Conservation (phyloP, 2,797 vertebrate genomes). For the Fundulus diaphanus region DNA sequence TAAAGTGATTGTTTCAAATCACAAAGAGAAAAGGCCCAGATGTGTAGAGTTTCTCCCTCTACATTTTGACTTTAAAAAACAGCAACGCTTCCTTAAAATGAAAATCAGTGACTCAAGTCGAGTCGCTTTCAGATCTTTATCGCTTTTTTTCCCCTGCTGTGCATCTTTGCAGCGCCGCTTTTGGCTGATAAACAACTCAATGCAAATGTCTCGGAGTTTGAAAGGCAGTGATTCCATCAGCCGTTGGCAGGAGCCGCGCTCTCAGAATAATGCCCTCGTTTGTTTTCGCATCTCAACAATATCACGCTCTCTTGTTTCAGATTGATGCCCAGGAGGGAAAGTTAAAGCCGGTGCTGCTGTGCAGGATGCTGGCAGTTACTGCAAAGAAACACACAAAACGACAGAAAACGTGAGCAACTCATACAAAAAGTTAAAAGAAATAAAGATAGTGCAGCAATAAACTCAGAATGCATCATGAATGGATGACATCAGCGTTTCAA, state of each 20-base stretch:
- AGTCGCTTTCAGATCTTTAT: neutral
- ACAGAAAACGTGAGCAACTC: neutral
- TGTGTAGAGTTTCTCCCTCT: neutral
- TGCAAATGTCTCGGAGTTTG: conserved; percentile 68
- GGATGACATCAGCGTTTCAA: too few species aligned
- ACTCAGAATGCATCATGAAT: too few species aligned
- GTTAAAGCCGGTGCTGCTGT: conserved; percentile 3
- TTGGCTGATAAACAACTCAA: conserved; percentile 74
- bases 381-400: neutral
- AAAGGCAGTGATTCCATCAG: conserved; percentile 77
- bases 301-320: conserved; percentile 62
- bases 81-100: neutral
- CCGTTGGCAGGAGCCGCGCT: conserved; percentile 69
- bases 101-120: neutral
- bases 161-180: conserved; percentile 49
- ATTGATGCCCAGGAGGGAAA: neutral
- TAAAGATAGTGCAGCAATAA: neutral
- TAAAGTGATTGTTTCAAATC: neutral
- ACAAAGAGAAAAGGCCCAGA: neutral
- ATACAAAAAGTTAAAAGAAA: too few species aligned
- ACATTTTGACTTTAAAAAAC: neutral
- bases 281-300: conserved; percentile 75
- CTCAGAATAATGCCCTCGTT: conserved; percentile 65
- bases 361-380: neutral
- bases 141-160: conserved; percentile 7